These are phyloP conservation scores for Drosophila kambysellisi DNA, from an alignment of 2,888 invertebrate genomes.

Conservation along the genomic window DNA sequence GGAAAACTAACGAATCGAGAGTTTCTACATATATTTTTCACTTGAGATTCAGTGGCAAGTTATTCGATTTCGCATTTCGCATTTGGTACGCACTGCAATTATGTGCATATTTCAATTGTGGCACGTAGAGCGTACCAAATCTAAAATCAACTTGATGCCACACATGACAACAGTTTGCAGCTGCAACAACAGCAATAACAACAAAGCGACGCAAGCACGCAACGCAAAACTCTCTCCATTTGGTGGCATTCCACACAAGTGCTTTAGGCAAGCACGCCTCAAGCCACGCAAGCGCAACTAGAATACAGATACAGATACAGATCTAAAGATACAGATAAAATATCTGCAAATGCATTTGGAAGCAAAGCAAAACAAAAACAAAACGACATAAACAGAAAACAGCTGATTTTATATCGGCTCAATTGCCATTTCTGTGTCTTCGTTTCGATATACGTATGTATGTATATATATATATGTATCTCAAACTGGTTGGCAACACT, in stretches of 20 bases:
- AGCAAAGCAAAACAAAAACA: constrained; percentile 47
- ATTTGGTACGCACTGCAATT: constrained; percentile 59
- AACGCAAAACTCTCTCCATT: constrained; percentile 62
- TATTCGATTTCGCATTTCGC: constrained; percentile 34
- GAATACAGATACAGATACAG: constrained; percentile 35
- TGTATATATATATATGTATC: not conserved
- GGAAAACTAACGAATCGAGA: not conserved
- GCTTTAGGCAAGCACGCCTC: constrained; percentile 14
- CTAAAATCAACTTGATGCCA: constrained; percentile 50
- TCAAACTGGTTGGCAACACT: constrained; percentile 59
- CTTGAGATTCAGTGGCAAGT: constrained; percentile 12
- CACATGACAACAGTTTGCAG: constrained; percentile 73
- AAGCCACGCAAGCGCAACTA: constrained; percentile 58
- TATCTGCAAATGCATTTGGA: constrained; percentile 21
- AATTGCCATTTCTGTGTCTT: constrained; percentile 40
- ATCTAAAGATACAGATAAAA: constrained; percentile 27
- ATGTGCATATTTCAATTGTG: constrained; percentile 71
- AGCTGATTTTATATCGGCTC: constrained; percentile 59
- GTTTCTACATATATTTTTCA: not conserved
- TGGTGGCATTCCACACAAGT: constrained; percentile 62
- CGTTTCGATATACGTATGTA: constrained; percentile 4
- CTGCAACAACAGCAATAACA: constrained; percentile 42
- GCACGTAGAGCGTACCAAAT: constrained; percentile 63
- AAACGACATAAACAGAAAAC: constrained; percentile 64
- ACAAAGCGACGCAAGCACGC: constrained; percentile 35